Percentiles rank a stretch among this genome's conserved stretches.
Conservation (phyloP, 1,140 invertebrate species). For the Venustaconcha ellipsiformis region DNA sequence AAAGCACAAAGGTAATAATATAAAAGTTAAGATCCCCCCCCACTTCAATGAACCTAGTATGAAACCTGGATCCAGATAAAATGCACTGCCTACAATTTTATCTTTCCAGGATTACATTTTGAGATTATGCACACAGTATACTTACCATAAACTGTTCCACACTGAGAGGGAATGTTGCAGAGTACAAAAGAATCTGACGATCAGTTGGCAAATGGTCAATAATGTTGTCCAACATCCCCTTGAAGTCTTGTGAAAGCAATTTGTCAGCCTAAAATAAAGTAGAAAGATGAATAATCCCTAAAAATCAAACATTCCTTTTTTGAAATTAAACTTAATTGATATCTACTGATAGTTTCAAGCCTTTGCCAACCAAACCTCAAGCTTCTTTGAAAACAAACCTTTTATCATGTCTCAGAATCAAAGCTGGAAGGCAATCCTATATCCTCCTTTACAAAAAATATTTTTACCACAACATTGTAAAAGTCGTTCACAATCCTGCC, state of each 20-base stretch:
- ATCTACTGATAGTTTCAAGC: too few relatives aligned
- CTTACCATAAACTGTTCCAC: slow-evolving; percentile 98
- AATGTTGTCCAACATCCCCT: slow-evolving; percentile 97
- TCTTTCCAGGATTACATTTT: neutral
- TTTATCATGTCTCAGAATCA: too few relatives aligned
- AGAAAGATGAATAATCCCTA: slow-evolving; percentile 1
- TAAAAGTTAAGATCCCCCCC: too few relatives aligned
- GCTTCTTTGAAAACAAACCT: too few relatives aligned
- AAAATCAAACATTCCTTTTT: neutral
- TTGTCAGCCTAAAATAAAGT: slow-evolving; percentile 85
- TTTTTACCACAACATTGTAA: too few relatives aligned
- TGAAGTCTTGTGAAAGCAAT: slow-evolving; percentile 98
- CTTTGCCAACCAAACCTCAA: too few relatives aligned
- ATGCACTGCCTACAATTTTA: neutral
- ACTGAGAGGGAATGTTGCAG: slow-evolving; percentile 98
- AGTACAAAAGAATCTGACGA: slow-evolving; percentile 98
- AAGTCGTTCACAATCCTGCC: too few relatives aligned
- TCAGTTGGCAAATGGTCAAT: slow-evolving; percentile 93
- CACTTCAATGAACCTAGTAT: too few relatives aligned
- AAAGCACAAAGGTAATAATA: too few relatives aligned
- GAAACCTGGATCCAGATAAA: too few relatives aligned
- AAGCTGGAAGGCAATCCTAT: too few relatives aligned
- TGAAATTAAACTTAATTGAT: neutral
- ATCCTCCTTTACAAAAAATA: too few relatives aligned
- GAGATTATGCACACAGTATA: slow-evolving; percentile 9